Conservation (phyloP, 2,113 vertebrate species). For the Hippocampus abdominalis region DNA sequence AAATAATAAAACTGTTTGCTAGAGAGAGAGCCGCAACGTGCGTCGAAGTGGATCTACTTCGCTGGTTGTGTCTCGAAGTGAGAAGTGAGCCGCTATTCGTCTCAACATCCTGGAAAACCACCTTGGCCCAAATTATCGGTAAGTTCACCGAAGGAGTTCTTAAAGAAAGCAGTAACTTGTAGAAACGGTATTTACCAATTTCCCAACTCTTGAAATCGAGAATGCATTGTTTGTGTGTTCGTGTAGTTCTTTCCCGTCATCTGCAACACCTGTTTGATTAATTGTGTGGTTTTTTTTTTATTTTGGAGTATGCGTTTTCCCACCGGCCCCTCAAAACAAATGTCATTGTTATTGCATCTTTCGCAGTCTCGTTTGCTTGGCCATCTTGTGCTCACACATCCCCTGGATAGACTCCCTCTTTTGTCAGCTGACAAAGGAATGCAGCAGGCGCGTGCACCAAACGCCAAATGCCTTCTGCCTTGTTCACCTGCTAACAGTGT, state of each 20-base stretch:
- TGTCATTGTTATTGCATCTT: neutral
- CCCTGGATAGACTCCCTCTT: slow-evolving; percentile 22
- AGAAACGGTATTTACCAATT: too few species aligned
- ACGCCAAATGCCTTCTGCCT: slow-evolving; percentile 43
- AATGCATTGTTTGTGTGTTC: neutral
- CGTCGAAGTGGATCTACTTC: slow-evolving; percentile 10
- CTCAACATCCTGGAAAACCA: slow-evolving; percentile 26
- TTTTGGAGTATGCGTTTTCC: neutral
- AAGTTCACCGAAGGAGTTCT: slow-evolving; percentile 1
- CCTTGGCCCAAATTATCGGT: slow-evolving; percentile 27
- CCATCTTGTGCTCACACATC: slow-evolving; percentile 1
- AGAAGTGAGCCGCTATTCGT: slow-evolving; percentile 11
- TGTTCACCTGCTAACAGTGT: slow-evolving; percentile 50
- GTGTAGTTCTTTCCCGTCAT: neutral
- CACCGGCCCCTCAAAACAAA: neutral
- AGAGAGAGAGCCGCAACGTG: neutral
- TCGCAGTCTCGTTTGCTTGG: neutral
- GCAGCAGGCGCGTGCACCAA: slow-evolving; percentile 39
- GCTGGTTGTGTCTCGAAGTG: neutral
- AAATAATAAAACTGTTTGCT: neutral
- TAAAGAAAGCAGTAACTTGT: neutral
- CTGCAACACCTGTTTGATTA: neutral
- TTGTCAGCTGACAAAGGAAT: slow-evolving; percentile 63
- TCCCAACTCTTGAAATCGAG: neutral
- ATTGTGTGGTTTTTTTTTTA: neutral